Evolutionary conservation across 2,113 vertebrate species (phyloP), one percentile per base, ranked within the genome.

Genomic region (Nannobrachium achirus): DNA sequence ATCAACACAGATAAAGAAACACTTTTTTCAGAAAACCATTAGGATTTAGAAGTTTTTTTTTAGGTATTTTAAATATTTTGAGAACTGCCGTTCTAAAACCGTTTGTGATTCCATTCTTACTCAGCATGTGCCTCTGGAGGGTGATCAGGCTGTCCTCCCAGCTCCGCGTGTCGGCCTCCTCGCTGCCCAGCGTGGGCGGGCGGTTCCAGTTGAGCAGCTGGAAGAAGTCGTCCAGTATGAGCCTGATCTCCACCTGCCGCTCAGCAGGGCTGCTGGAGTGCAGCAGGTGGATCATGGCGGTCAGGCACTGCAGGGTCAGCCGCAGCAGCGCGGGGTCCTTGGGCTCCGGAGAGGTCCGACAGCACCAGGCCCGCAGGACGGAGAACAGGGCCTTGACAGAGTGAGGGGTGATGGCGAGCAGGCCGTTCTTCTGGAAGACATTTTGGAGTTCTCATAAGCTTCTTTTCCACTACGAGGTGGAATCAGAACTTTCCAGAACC

Each of bases 71-170:
- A n/a, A n/a, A n/a, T n/a, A n/a, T n/a, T 33, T 33, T 33, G 25
- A 3, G 25, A 33, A 33, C 25, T 33, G 6, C 25, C 25, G 25
- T 33, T 33, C 25, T 5, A 33, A 33, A 33, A 33, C n/a, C n/a
- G 25, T 33, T 33, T 3, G 25, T 33, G 25, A 33, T 33, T 33
- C 25, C 25, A 15, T 2, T 78, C 94, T 75, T 93, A 99, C 97
- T 95, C 9, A 99, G 80, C 97, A 99, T 98, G 83, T 93, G 92
- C 69, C 95, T 94, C 5, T 95, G 91, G 6, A 97, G 93, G 9
- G 82, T 48, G 25, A 98, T 64, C 18, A 95, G 91, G 10, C 83
- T 92, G 2, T 95, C 94, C 65, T 95, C 94, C 91, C 92, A 93
- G 71, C 0, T 86, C 62, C 69, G 78, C 20, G 46, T 81, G 38